Conservation (phyloP, 2,888 invertebrate genomes). For the Rhaphigaster nebulosa region DNA sequence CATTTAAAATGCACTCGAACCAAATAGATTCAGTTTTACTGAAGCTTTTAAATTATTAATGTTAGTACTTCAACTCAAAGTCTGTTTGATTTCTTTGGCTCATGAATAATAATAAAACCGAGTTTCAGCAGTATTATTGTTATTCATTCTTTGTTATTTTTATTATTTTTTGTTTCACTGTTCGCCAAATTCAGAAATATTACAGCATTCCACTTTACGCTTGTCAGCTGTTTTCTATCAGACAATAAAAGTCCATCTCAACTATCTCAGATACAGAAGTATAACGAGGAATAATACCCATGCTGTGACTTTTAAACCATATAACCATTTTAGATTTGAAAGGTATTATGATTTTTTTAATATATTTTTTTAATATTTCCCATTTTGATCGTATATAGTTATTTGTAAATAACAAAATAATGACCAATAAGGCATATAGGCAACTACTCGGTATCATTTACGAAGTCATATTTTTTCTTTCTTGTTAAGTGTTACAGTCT, state of each 20-base stretch:
- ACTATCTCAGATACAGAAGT: background rate
- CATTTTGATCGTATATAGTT: too few species aligned
- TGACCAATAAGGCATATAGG: too few species aligned
- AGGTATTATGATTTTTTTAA: too few species aligned
- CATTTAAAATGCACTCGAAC: slow-evolving; percentile 9
- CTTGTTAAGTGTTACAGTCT: too few species aligned
- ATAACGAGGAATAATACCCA: too few species aligned
- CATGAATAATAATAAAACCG: background rate
- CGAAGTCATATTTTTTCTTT: too few species aligned
- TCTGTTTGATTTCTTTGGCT: background rate
- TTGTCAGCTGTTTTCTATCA: background rate
- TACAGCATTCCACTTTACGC: background rate
- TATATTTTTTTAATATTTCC: too few species aligned
- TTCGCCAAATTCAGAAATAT: background rate
- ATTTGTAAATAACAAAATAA: too few species aligned
- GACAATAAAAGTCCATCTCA: background rate
- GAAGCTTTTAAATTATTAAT: slow-evolving; percentile 13
- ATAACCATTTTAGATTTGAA: too few species aligned
- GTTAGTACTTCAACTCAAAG: background rate
- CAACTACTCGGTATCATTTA: too few species aligned
- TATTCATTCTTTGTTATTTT: background rate
- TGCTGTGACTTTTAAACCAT: too few species aligned
- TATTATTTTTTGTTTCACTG: background rate
- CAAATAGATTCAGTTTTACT: background rate
- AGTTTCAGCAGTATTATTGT: background rate